Base-by-base conservation (phyloP, 2,797 vertebrate genomes). In the Rhinichthys osculus region DNA sequence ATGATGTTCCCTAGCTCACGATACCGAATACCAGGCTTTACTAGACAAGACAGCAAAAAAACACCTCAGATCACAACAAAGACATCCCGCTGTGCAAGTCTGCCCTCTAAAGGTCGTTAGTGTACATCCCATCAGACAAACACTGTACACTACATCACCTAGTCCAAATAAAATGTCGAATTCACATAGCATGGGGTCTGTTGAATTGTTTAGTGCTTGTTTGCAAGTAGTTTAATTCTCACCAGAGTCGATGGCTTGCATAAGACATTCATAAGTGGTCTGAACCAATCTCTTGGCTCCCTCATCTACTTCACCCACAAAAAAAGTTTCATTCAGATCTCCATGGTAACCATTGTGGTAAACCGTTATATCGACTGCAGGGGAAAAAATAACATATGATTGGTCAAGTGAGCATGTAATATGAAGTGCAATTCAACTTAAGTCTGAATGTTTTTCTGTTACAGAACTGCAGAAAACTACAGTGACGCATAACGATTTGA, bases 221-320 rank as follows among this genome's bases (percentile, higher is more conserved):
- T 62, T 59, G n/a, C 35, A 69, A 35, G 1, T 6, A 4, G 27
- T n/a, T 77, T 72, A 13, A 42, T 50, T 47, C 89, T 93, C 93
- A 99, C 98, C 98, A 90, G 97, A 97, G 87, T 99, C 98, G 0
- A 99, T 98, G 91, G 98, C 96, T 94, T 99, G 98, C 98, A 99
- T 99, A 92, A 99, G 96, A 95, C 98, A 99, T 95, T 99, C 98
- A 0, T 97, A 99, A 0, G 98, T 99, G 19, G 98, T 99, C 89
- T 97, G 97, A 69, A 99, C 98, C 88, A 99, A 96, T 83, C 94
- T 97, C 93, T 96, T 97, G 4, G 96, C 97, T 90, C 93, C 97
- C 90, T 99, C 98, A 1, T 99, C 98, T 91, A 98, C 95, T 0
- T 99, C 98, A 1, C 98, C 98, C 5, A 99, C 94, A 74, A 96